Evolutionary conservation across 2,113 vertebrate genomes (phyloP), one percentile per base, ranked within the genome.

Genomic region (Lutjanus erythropterus): DNA sequence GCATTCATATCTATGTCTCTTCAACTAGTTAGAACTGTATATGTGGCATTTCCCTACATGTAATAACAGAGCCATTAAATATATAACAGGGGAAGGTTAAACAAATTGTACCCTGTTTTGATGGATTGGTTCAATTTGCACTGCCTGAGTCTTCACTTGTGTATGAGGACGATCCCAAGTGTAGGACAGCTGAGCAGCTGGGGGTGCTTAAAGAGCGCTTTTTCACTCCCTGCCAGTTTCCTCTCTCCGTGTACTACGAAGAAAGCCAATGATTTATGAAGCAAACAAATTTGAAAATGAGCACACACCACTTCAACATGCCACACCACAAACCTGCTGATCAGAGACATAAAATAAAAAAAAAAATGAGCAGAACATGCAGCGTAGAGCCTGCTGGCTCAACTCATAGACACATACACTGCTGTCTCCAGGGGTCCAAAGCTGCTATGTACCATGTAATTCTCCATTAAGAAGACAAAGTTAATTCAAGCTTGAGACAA

Each of bases 271-370:
- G 89, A 92, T 92, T 91, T 93, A 92, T 93, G 89, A 85, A 89
- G 90, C 84, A 83, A 90, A 91, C 86, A 83, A 80, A 92, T 90
- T 81, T 89, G 77, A 81, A 92, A 93, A 92, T 85, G 87, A 90
- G 81, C 75, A 71, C 53, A 47, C 70, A 80, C n/a, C 70, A 84
- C 75, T 88, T 71, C 60, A 84, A 83, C 77, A 79, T 75, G 64
- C 65, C 76, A 75, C 76, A 71, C 75, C 79, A 66, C 72, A 88
- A 90, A 90, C 74, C 66, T 85, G 91, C 90, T 92, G 89, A 89
- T 91, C 83, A 82, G 78, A 88, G 76, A 87, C 86, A 88, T n/a
- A n/a, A n/a, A n/a, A n/a, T n/a, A n/a, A n/a, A n/a, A n/a, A n/a
- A n/a, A n/a, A n/a, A 83, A 88, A 90, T 79, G 41, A 85, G 70